These are phyloP conservation scores for Drosophila pruinosa DNA, from an alignment of 1,140 invertebrate species.

Conservation along the genomic window DNA sequence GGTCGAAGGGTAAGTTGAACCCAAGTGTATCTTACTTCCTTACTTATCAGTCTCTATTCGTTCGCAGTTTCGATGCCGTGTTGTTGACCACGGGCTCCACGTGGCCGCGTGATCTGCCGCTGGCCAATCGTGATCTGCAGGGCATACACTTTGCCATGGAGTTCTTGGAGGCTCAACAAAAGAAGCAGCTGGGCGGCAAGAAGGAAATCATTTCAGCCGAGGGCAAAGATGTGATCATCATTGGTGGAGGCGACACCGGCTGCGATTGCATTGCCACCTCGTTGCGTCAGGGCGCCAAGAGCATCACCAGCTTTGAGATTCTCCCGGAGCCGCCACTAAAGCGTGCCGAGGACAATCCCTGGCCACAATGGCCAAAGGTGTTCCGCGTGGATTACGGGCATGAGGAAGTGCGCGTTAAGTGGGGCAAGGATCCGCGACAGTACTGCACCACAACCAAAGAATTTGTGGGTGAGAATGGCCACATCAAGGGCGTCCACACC, in stretches of 20 bases:
- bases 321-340: constrained; percentile 93
- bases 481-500: constrained; percentile 94
- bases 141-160: constrained; percentile 99
- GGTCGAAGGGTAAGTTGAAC: constrained; percentile 82
- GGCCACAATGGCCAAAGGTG: constrained; percentile 98
- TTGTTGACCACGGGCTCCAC: constrained; percentile 96
- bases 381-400: constrained; percentile 99
- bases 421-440: constrained; percentile 95
- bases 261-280: constrained; percentile 99
- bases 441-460: constrained; percentile 98
- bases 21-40: background rate
- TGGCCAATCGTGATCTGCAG: constrained; percentile 91
- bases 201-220: constrained; percentile 89
- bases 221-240: constrained; percentile 97
- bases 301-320: constrained; percentile 98
- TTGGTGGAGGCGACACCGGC: constrained; percentile 99
- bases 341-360: constrained; percentile 95
- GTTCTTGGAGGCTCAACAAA: constrained; percentile 98
- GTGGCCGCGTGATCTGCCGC: constrained; percentile 95
- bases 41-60: constrained; percentile 31
- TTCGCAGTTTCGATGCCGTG: constrained; percentile 90
- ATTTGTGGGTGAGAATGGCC: constrained; percentile 95
- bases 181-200: constrained; percentile 92
- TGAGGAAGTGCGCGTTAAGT: constrained; percentile 96
- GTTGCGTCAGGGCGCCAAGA: constrained; percentile 97